phyloP scores from a whole-genome alignment of 1,140 invertebrate genomes.

The Drosophila prosaltans region DNA sequence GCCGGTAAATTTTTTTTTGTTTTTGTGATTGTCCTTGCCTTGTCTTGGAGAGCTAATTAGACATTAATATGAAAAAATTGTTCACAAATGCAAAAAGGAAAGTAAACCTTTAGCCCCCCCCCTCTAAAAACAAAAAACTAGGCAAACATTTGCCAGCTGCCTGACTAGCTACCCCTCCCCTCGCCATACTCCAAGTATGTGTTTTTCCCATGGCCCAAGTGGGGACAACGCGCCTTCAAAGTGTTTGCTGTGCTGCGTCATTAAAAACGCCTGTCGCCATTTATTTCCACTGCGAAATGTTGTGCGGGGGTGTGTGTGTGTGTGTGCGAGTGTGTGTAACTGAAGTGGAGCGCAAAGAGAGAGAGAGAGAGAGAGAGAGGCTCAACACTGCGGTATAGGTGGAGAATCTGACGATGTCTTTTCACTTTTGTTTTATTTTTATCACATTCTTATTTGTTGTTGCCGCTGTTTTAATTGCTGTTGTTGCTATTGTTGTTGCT shows the following conservation, averaged over 20 bases:
- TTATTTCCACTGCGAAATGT: conserved; percentile 45
- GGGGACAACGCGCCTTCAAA: conserved; percentile 68
- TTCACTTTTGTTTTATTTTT: conserved; percentile 72
- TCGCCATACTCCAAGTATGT: not conserved
- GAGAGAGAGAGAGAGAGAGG: not conserved
- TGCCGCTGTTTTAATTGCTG: conserved; percentile 64
- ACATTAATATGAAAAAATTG: conserved; percentile 64
- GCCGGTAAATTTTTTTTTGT: conserved; percentile 39
- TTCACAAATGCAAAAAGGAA: conserved; percentile 29
- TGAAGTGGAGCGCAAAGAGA: conserved; percentile 19
- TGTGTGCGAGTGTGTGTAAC: not conserved
- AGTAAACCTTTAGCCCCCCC: not conserved
- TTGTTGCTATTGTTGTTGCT: conserved; percentile 45
- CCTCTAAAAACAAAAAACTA: conserved; percentile 22
- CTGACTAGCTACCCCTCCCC: not conserved
- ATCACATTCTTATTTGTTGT: conserved; percentile 61
- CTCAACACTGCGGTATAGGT: not conserved
- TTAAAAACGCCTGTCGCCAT: conserved; percentile 67
- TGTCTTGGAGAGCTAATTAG: conserved; percentile 67
- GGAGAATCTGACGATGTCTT: conserved; percentile 31
- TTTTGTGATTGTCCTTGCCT: conserved; percentile 9
- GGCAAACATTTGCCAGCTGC: conserved; percentile 61
- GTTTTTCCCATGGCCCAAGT: conserved; percentile 39
- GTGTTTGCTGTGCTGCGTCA: conserved; percentile 74
- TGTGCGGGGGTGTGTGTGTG: not conserved